A percentile compares a stretch with the other conserved stretches of the same genome.
Conservation (phyloP, 1,140 invertebrate genomes). For the Drosophila pectinifera region DNA sequence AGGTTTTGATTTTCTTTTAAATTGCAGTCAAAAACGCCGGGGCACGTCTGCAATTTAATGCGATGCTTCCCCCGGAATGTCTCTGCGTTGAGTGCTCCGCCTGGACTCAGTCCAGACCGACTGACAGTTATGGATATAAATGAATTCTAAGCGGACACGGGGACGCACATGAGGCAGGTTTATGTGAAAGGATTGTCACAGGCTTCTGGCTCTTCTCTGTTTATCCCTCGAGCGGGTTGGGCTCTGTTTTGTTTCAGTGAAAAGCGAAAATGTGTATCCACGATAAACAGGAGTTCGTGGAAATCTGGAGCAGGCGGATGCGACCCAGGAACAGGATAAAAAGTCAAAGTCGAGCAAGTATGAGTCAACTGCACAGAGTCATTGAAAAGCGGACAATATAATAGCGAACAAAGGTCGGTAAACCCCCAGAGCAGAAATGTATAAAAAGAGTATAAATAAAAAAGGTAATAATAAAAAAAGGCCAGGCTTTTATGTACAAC, state of each 20-base stretch:
- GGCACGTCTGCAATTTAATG: slow-evolving; percentile 65
- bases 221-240: not conserved
- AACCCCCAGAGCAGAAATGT: not conserved
- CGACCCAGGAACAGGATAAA: slow-evolving; percentile 12
- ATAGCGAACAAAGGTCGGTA: not conserved
- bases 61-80: slow-evolving; percentile 14
- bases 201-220: not conserved
- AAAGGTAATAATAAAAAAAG: not conserved
- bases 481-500: not conserved
- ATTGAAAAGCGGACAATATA: not conserved
- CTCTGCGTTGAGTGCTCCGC: slow-evolving; percentile 19
- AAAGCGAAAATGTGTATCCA: slow-evolving; percentile 29
- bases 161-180: slow-evolving; percentile 9
- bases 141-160: slow-evolving; percentile 17
- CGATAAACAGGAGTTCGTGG: slow-evolving; percentile 4
- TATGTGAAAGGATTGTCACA: slow-evolving; percentile 29
- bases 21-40: slow-evolving; percentile 49
- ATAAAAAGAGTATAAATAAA: not conserved
- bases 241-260: slow-evolving; percentile 7
- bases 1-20: slow-evolving; percentile 60
- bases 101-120: slow-evolving; percentile 3
- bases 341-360: slow-evolving; percentile 22
- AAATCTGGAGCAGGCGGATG: slow-evolving; percentile 12
- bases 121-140: slow-evolving; percentile 27
- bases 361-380: not conserved